Evolutionary conservation across 2,113 vertebrate genomes (phyloP).

Genomic region (Trogon melanurus): DNA sequence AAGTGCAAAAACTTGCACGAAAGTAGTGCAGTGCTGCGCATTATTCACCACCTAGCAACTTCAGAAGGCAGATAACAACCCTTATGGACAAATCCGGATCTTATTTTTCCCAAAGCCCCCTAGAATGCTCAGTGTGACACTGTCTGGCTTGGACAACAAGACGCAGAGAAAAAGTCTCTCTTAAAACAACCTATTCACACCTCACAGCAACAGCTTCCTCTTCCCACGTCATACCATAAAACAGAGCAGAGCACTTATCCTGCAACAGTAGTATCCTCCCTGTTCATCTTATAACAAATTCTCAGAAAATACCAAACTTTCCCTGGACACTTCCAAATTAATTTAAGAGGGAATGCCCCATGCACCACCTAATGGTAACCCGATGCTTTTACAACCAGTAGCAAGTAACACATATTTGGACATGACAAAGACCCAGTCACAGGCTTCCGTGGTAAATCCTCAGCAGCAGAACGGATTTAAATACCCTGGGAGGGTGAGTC

Average conservation of each 20-base stretch:
- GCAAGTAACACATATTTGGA: not conserved
- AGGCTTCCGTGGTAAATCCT: slow-evolving; percentile 20
- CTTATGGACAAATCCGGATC: not conserved
- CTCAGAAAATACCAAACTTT: not conserved
- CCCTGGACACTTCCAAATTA: not conserved
- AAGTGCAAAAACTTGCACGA: not conserved
- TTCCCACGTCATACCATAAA: not conserved
- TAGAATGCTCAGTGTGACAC: not conserved
- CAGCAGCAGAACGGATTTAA: slow-evolving; percentile 24
- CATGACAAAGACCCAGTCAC: not conserved
- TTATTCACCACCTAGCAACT: not conserved
- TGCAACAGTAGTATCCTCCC: not conserved
- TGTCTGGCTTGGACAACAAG: not conserved
- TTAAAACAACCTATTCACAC: not conserved
- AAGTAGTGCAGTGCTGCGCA: not conserved
- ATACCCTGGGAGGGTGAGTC: not conserved
- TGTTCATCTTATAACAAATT: not conserved
- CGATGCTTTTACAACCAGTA: not conserved
- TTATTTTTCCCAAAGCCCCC: not conserved
- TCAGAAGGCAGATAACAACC: not conserved
- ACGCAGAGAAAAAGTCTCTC: not conserved
- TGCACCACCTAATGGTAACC: not conserved
- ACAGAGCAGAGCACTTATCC: not conserved
- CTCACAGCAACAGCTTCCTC: not conserved
- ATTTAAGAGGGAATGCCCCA: not conserved